These are phyloP conservation scores for Drosophila tropicalis DNA, from an alignment of 1,140 invertebrate species.

Conservation along the genomic window DNA sequence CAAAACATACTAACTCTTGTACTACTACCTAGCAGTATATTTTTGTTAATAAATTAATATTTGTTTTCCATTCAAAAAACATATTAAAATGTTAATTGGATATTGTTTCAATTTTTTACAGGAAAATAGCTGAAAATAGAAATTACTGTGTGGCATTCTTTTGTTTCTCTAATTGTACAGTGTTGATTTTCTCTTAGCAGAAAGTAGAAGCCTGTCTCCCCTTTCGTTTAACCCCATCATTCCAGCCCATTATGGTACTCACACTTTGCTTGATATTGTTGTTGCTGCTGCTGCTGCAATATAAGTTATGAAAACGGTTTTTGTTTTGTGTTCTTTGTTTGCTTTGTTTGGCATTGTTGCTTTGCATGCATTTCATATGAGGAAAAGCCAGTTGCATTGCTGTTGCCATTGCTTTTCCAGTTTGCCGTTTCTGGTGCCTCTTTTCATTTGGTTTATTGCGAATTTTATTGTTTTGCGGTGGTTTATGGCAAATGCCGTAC, in stretches of 20 bases:
- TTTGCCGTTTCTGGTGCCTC: conserved; percentile 59
- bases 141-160: not conserved
- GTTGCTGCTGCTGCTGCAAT: conserved; percentile 46
- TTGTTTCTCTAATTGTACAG: not conserved
- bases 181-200: not conserved
- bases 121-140: not conserved
- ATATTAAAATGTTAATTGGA: not conserved
- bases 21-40: too few species aligned
- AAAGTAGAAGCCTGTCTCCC: not conserved
- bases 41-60: too few species aligned
- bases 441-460: conserved; percentile 80
- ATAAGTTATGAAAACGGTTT: conserved; percentile 74
- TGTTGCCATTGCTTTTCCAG: conserved; percentile 14
- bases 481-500: conserved; percentile 62
- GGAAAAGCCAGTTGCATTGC: conserved; percentile 12
- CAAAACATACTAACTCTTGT: too few species aligned
- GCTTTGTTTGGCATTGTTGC: conserved; percentile 57
- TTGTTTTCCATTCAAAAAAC: too few species aligned
- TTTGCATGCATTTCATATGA: conserved; percentile 73
- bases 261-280: conserved; percentile 6
- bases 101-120: not conserved
- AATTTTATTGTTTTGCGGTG: conserved; percentile 79
- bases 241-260: not conserved
- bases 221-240: not conserved
- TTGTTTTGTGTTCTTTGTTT: conserved; percentile 42